Conservation (phyloP, 1,140 invertebrate species). For the Pogonomyrmex californicus region DNA sequence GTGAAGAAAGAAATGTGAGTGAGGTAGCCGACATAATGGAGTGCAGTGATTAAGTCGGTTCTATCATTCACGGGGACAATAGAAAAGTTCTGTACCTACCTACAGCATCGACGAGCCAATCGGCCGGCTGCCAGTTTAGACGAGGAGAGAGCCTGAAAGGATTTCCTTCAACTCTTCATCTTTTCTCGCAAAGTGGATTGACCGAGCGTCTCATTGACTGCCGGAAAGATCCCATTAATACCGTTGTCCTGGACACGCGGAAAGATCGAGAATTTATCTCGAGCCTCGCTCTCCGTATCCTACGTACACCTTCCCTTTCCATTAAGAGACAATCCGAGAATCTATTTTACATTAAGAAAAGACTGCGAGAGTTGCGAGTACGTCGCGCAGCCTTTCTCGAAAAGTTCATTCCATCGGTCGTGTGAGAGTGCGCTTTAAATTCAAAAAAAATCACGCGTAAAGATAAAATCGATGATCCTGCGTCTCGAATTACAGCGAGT, state of each 20-base stretch:
- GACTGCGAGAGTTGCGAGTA: neutral
- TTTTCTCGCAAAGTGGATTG: constrained; percentile 75
- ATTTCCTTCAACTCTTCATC: constrained; percentile 74
- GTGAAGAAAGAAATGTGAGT: constrained; percentile 66
- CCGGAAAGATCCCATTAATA: constrained; percentile 69
- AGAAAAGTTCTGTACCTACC: constrained; percentile 68
- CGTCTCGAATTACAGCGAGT: neutral
- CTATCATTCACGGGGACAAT: constrained; percentile 79
- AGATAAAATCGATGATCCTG: neutral
- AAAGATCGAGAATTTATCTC: constrained; percentile 61
- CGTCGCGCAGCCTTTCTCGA: neutral
- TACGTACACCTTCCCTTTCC: neutral
- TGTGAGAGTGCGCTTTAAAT: neutral
- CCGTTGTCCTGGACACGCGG: constrained; percentile 35
- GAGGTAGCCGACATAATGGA: constrained; percentile 76
- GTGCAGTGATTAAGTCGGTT: constrained; percentile 80
- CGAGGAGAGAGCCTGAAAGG: constrained; percentile 64
- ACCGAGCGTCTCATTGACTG: constrained; percentile 53
- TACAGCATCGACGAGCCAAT: constrained; percentile 79
- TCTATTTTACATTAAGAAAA: neutral
- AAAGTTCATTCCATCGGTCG: neutral
- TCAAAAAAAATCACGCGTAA: neutral
- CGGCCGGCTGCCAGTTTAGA: constrained; percentile 65
- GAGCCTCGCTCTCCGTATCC: neutral
- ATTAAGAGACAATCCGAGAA: constrained; percentile 30